Conservation (phyloP, 2,797 vertebrate species). For the Myotis pilosus region DNA sequence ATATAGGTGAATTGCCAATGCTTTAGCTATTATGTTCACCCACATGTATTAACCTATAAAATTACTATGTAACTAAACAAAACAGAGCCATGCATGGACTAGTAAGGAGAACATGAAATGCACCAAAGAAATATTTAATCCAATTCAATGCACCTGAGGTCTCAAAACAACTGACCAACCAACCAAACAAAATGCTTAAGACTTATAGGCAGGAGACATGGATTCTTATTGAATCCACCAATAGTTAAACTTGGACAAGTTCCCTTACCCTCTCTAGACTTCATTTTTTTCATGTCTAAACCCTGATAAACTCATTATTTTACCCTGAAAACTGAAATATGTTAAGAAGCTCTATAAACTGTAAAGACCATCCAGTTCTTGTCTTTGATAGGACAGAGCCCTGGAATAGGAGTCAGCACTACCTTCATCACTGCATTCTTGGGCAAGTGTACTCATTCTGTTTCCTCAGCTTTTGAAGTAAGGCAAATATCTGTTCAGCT, state of each 20-base stretch:
- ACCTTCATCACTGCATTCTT: neutral
- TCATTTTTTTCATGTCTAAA: neutral
- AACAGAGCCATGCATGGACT: neutral
- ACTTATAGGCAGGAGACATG: neutral
- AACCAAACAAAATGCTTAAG: neutral
- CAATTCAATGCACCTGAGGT: neutral
- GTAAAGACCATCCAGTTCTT: neutral
- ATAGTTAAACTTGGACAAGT: neutral
- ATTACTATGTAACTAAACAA: conserved; percentile 19
- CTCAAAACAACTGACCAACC: neutral
- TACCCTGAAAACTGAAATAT: neutral
- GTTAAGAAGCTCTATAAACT: neutral
- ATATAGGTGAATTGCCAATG: neutral
- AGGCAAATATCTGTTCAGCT: neutral
- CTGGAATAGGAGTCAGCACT: neutral
- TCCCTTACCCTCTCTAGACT: neutral
- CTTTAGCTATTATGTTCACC: neutral
- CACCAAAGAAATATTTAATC: conserved; percentile 21
- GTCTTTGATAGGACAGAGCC: neutral
- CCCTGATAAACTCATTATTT: neutral
- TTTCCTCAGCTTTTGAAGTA: neutral
- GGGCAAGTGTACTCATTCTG: neutral
- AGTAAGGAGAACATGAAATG: neutral
- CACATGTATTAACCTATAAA: neutral
- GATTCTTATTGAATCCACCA: neutral